A percentile compares a stretch with the other conserved stretches of the same genome.
Conservation (phyloP, 1,140 invertebrate species). For the Scaptomyza graminum region DNA sequence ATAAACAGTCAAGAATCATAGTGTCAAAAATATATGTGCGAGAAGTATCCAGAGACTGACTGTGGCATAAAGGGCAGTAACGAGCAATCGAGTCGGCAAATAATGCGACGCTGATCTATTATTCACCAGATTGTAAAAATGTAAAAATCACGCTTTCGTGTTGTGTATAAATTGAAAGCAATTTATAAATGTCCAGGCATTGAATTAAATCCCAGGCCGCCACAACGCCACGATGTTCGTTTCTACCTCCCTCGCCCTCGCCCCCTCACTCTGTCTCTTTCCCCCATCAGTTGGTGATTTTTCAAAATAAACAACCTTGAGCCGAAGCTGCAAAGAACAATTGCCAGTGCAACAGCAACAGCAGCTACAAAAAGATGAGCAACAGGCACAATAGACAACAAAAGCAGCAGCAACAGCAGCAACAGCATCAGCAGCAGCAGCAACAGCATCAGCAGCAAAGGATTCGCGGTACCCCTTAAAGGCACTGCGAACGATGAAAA, state of each 20-base stretch:
- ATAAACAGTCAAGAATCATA: neutral
- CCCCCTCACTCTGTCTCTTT: conserved; percentile 8
- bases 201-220: conserved; percentile 77
- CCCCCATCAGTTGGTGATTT: conserved; percentile 65
- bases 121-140: conserved; percentile 81
- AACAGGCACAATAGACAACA: conserved; percentile 66
- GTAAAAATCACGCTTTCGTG: conserved; percentile 82
- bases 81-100: conserved; percentile 40
- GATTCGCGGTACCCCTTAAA: conserved; percentile 67
- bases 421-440: conserved; percentile 34
- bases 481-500: conserved; percentile 69
- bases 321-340: conserved; percentile 45
- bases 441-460: conserved; percentile 40
- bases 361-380: conserved; percentile 9
- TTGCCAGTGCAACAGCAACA: conserved; percentile 44
- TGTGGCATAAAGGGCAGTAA: conserved; percentile 36
- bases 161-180: conserved; percentile 81
- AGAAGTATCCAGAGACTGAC: neutral
- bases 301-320: conserved; percentile 82
- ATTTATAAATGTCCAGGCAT: conserved; percentile 80
- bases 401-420: too few species aligned
- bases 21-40: conserved; percentile 8
- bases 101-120: conserved; percentile 79
- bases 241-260: neutral
- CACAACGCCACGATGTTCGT: conserved; percentile 58